These are phyloP conservation scores for Drosophila suzukii DNA, from an alignment of 1,140 invertebrate species.

Conservation along the genomic window DNA sequence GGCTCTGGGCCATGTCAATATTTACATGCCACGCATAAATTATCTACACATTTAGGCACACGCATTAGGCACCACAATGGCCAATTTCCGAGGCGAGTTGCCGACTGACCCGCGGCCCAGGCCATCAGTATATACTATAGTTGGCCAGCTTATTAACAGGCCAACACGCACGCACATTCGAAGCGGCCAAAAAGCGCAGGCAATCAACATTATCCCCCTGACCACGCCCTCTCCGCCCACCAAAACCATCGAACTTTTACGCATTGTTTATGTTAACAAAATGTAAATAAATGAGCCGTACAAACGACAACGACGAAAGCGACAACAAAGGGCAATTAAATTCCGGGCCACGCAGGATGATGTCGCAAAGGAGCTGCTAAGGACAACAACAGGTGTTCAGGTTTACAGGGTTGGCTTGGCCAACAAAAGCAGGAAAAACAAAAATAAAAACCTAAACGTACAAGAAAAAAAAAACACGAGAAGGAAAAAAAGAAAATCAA, in stretches of 20 bases:
- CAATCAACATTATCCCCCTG: conserved; percentile 67
- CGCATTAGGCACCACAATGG: conserved; percentile 76
- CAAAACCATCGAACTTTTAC: conserved; percentile 79
- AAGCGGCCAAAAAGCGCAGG: conserved; percentile 54
- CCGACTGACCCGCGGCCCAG: conserved; percentile 22
- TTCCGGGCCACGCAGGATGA: conserved; percentile 60
- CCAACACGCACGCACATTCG: conserved; percentile 59
- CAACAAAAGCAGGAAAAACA: conserved; percentile 44
- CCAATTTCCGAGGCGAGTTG: conserved; percentile 66
- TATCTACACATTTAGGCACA: conserved; percentile 62
- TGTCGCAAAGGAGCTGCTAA: conserved; percentile 27
- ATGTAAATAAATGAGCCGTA: conserved; percentile 82
- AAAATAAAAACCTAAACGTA: conserved; percentile 47
- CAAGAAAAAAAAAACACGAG: conserved; percentile 9
- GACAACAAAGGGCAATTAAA: conserved; percentile 81
- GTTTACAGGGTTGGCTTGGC: conserved; percentile 68
- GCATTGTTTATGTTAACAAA: conserved; percentile 83
- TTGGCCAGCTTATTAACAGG: conserved; percentile 74
- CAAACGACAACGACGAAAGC: conserved; percentile 70
- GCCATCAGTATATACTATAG: conserved; percentile 9
- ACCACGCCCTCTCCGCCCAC: conserved; percentile 13
- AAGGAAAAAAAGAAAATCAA: conserved; percentile 31
- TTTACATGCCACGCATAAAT: conserved; percentile 77
- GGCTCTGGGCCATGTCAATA: conserved; percentile 65
- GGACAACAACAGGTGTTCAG: conserved; percentile 73